These are phyloP conservation scores for Rhinolophus ferrumequinum DNA, from an alignment of 2,113 vertebrate species.

Conservation along the genomic window DNA sequence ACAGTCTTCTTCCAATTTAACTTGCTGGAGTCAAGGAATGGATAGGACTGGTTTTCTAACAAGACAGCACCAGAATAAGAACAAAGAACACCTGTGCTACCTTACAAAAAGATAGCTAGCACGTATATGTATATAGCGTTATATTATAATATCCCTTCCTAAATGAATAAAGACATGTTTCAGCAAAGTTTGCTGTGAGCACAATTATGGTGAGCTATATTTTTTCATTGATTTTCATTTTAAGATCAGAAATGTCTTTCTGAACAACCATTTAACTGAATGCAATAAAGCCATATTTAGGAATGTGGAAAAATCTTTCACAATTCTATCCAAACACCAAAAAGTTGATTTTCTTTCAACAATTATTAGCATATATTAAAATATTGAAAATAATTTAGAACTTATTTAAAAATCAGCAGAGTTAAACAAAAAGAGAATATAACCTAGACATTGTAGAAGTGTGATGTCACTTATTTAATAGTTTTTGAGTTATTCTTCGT, in stretches of 20 bases:
- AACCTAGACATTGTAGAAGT: background rate
- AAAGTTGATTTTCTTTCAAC: slow-evolving; percentile 5
- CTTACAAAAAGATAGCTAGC: background rate
- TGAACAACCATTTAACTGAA: slow-evolving; percentile 35
- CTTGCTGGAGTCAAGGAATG: background rate
- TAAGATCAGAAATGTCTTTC: background rate
- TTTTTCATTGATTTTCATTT: slow-evolving; percentile 17
- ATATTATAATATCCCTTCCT: background rate
- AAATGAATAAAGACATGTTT: background rate
- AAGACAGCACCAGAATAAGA: background rate
- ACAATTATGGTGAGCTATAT: background rate
- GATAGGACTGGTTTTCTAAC: slow-evolving; percentile 30
- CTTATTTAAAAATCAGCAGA: slow-evolving; percentile 33
- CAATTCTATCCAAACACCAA: background rate
- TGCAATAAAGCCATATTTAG: background rate
- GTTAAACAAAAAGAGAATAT: background rate
- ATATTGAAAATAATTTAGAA: background rate
- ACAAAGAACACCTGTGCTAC: slow-evolving; percentile 31
- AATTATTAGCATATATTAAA: slow-evolving; percentile 37
- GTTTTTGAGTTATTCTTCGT: background rate
- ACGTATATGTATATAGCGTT: background rate
- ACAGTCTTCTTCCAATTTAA: background rate
- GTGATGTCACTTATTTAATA: background rate
- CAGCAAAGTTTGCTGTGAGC: background rate
- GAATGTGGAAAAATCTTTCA: background rate